These are phyloP conservation scores for Eulemur rubriventer DNA, from an alignment of 2,797 vertebrate genomes.

Conservation along the genomic window DNA sequence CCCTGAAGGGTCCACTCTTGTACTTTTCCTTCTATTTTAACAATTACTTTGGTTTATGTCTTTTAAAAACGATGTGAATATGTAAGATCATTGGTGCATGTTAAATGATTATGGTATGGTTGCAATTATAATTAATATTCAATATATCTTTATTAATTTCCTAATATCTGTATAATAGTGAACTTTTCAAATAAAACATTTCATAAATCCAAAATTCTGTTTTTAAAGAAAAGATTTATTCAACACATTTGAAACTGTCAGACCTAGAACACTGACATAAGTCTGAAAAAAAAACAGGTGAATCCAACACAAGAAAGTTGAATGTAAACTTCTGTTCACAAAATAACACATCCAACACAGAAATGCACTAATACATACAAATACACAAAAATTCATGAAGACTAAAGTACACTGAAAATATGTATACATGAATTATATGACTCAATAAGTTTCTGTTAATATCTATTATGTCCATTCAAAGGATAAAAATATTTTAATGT, in stretches of 20 bases:
- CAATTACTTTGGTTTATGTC: slow-evolving; percentile 49
- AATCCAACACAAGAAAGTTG: slow-evolving; percentile 39
- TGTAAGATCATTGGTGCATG: not conserved
- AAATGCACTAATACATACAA: slow-evolving; percentile 18
- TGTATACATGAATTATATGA: not conserved
- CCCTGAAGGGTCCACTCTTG: slow-evolving; percentile 82
- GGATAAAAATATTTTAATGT: not conserved
- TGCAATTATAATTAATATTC: slow-evolving; percentile 21
- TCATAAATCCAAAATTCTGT: slow-evolving; percentile 18
- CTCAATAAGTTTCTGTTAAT: not conserved
- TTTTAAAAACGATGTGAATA: slow-evolving; percentile 47
- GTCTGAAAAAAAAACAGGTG: not conserved
- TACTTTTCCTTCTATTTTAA: slow-evolving; percentile 71
- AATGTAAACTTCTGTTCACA: slow-evolving; percentile 26
- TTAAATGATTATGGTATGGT: slow-evolving; percentile 43
- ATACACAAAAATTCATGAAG: slow-evolving; percentile 29
- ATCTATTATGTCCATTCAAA: not conserved
- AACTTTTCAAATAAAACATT: slow-evolving; percentile 50
- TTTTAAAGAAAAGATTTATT: slow-evolving; percentile 48
- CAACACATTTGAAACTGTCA: slow-evolving; percentile 45
- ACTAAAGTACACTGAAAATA: slow-evolving; percentile 33
- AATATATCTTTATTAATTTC: slow-evolving; percentile 33
- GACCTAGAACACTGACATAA: slow-evolving; percentile 22
- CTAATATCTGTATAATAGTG: slow-evolving; percentile 9
- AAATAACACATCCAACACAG: slow-evolving; percentile 34